These are phyloP conservation scores for Pseudochromis fuscus DNA, from an alignment of 2,797 vertebrate species.

Conservation along the genomic window DNA sequence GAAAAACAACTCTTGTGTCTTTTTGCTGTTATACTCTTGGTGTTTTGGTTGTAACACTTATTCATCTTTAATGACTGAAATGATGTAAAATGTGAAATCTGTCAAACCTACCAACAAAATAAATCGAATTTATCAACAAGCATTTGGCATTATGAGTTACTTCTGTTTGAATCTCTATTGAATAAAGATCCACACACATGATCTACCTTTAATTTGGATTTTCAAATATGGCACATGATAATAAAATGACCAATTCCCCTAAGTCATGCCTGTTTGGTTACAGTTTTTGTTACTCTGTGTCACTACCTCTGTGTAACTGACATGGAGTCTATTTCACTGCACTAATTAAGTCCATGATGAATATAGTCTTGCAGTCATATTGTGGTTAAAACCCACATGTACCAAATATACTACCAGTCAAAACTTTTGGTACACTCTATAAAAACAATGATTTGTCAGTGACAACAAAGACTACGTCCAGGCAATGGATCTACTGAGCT, in stretches of 20 bases:
- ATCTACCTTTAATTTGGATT: background rate
- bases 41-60: constrained; percentile 7
- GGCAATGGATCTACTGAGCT: no score
- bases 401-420: no score
- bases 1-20: background rate
- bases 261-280: no score
- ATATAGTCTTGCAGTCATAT: no score
- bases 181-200: background rate
- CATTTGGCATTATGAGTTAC: constrained; percentile 5
- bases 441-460: no score
- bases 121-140: constrained; percentile 51
- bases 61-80: constrained; percentile 17
- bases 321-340: no score
- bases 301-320: no score
- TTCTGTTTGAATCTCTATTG: background rate
- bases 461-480: no score
- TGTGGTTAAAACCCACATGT: no score
- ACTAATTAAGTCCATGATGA: no score
- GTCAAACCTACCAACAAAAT: constrained; percentile 49
- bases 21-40: background rate
- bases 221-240: background rate
- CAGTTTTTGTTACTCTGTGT: no score
- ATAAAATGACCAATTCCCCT: background rate
- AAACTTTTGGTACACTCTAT: no score
- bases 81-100: constrained; percentile 33